Percentiles rank a stretch among this genome's conserved stretches.
These are phyloP conservation scores for Hozukius guyotensis DNA, from an alignment of 2,797 vertebrate genomes.

Conservation along the genomic window DNA sequence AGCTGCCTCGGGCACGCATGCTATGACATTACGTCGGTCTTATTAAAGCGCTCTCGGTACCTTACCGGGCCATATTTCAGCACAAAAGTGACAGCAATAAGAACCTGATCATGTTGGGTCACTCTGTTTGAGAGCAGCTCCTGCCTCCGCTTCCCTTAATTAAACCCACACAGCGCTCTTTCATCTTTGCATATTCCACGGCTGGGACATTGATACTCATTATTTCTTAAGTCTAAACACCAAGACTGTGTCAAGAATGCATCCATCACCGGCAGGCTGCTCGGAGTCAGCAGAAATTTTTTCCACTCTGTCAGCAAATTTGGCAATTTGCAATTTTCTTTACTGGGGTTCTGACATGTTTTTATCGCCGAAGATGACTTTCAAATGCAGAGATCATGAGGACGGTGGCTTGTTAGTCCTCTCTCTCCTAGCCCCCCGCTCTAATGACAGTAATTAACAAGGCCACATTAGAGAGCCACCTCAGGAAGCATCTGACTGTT, in stretches of 20 bases:
- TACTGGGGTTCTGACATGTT: conserved; percentile 89
- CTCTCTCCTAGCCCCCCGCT: conserved; percentile 76
- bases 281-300: conserved; percentile 90
- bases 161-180: conserved; percentile 94
- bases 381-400: conserved; percentile 97
- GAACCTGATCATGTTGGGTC: conserved; percentile 98
- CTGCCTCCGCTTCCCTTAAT: conserved; percentile 94
- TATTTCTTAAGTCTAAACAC: conserved; percentile 99
- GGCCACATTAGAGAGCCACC: conserved; percentile 89
- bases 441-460: conserved; percentile 98
- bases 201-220: conserved; percentile 99
- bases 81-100: conserved; percentile 92
- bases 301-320: conserved; percentile 94
- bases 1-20: conserved; percentile 42
- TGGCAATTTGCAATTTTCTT: conserved; percentile 95
- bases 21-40: conserved; percentile 73
- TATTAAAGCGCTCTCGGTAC: conserved; percentile 77
- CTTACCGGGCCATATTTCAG: conserved; percentile 87
- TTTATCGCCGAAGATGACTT: conserved; percentile 95
- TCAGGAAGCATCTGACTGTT: conserved; percentile 86
- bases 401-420: conserved; percentile 89
- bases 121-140: conserved; percentile 90
- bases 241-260: conserved; percentile 99
- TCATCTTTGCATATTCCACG: conserved; percentile 96
- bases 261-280: conserved; percentile 93